A percentile compares a stretch with the other conserved stretches of the same genome.
Evolutionary conservation across 1,140 invertebrate species (phyloP).

Genomic region (Maniola jurtina): DNA sequence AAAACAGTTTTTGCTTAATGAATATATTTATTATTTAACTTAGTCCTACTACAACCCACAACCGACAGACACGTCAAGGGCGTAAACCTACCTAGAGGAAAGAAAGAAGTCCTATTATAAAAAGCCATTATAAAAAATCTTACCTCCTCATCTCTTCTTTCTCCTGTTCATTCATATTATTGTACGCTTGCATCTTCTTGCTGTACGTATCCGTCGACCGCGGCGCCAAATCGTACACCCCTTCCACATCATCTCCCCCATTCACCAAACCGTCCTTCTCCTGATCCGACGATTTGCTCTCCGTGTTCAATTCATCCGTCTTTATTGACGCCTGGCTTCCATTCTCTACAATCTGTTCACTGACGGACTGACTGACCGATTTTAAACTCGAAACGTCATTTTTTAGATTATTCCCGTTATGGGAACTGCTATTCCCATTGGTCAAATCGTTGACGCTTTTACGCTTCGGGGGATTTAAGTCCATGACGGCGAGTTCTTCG

Average conservation of each 20-base stretch:
- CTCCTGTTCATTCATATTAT: slow-evolving; percentile 67
- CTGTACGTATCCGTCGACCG: slow-evolving; percentile 64
- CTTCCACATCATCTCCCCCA: slow-evolving; percentile 65
- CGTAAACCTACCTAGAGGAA: too few relatives aligned
- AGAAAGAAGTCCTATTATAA: too few relatives aligned
- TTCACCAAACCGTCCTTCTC: slow-evolving; percentile 57
- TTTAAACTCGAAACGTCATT: slow-evolving; percentile 50
- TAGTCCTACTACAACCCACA: too few relatives aligned
- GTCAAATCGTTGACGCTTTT: slow-evolving; percentile 57
- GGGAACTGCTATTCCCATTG: slow-evolving; percentile 35
- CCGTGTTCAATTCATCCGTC: slow-evolving; percentile 64
- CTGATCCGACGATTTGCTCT: slow-evolving; percentile 52
- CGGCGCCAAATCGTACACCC: slow-evolving; percentile 67
- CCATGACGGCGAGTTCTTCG: slow-evolving; percentile 65
- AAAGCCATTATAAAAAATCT: slow-evolving; percentile 30
- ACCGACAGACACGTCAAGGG: too few relatives aligned
- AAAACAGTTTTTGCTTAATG: too few relatives aligned
- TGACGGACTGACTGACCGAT: slow-evolving; percentile 42
- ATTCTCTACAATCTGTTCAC: slow-evolving; percentile 52
- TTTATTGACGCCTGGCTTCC: slow-evolving; percentile 63
- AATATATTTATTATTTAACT: too few relatives aligned
- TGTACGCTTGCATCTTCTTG: slow-evolving; percentile 71
- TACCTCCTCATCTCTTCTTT: slow-evolving; percentile 69
- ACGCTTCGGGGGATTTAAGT: slow-evolving; percentile 47
- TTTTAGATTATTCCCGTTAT: slow-evolving; percentile 38